Percentiles rank a stretch among this genome's conserved stretches.
These are phyloP conservation scores for Characodon lateralis DNA, from an alignment of 2,797 vertebrate species.

Conservation along the genomic window DNA sequence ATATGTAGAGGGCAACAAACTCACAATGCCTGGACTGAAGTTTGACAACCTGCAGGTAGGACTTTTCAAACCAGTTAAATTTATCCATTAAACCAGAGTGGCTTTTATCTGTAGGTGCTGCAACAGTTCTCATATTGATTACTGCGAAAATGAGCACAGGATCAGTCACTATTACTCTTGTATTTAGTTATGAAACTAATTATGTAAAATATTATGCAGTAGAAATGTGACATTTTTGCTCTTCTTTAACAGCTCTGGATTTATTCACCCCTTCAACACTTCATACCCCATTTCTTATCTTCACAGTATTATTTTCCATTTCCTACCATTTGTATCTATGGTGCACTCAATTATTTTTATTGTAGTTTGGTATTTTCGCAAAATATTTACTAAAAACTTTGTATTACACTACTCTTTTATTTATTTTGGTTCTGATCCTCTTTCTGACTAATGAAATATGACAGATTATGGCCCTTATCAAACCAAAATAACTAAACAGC, in stretches of 20 bases:
- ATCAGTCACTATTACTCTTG: background rate
- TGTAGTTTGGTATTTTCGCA: background rate
- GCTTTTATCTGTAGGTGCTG: background rate
- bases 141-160: background rate
- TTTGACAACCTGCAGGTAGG: constrained; percentile 98
- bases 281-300: background rate
- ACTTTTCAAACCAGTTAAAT: background rate
- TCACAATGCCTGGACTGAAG: constrained; percentile 96
- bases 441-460: background rate
- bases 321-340: background rate
- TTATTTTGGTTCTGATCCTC: background rate
- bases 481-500: background rate
- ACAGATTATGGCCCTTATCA: background rate
- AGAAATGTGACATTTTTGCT: background rate
- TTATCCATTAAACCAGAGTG: background rate
- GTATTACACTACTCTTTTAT: background rate
- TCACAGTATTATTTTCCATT: background rate
- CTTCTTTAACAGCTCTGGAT: background rate
- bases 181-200: background rate
- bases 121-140: background rate
- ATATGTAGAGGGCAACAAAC: constrained; percentile 87
- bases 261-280: background rate
- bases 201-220: background rate
- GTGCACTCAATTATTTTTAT: background rate
- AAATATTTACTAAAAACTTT: background rate